phyloP scores from a whole-genome alignment of 53 echinoderm and acorn worm genomes.

The Apostichopus leukothele region DNA sequence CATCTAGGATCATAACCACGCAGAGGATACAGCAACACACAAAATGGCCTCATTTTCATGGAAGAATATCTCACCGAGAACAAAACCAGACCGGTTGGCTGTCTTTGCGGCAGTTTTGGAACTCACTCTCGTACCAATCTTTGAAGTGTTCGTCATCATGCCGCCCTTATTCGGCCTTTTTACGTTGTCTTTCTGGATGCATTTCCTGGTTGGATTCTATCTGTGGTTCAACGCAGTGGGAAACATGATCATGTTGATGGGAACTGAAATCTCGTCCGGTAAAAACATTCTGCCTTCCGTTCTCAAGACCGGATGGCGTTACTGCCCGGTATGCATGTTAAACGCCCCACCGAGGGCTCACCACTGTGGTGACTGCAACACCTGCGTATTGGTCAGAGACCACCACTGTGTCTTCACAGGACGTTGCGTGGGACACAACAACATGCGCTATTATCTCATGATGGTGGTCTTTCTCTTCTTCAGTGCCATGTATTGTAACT shows the following conservation, averaged over 20 bases:
- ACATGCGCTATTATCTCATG: slow-evolving; percentile 84
- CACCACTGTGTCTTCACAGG: slow-evolving; percentile 88
- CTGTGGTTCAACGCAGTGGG: slow-evolving; percentile 73
- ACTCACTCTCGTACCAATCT: slow-evolving; percentile 51
- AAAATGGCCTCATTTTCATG: slow-evolving; percentile 60
- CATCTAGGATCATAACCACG: too few species aligned
- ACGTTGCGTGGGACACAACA: slow-evolving; percentile 78
- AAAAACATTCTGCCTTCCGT: slow-evolving; percentile 67
- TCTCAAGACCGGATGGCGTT: slow-evolving; percentile 74
- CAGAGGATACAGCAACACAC: too few species aligned
- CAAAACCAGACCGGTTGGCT: slow-evolving; percentile 52
- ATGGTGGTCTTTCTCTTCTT: slow-evolving; percentile 64
- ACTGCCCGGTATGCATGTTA: slow-evolving; percentile 70
- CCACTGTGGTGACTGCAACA: slow-evolving; percentile 72
- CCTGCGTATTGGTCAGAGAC: slow-evolving; percentile 76
- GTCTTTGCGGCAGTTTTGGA: slow-evolving; percentile 56
- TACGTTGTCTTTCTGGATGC: slow-evolving; percentile 59
- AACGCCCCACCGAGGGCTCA: slow-evolving; percentile 77
- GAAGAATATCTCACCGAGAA: slow-evolving; percentile 56
- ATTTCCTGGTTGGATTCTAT: slow-evolving; percentile 69
- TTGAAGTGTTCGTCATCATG: slow-evolving; percentile 74
- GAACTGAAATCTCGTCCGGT: slow-evolving; percentile 65
- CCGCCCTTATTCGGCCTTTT: slow-evolving; percentile 67
- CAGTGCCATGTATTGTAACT: slow-evolving; percentile 74
- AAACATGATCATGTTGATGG: slow-evolving; percentile 74